A percentile compares a stretch with the other conserved stretches of the same genome.
Conservation (phyloP, 2,113 vertebrate species). For the Nerophis ophidion region DNA sequence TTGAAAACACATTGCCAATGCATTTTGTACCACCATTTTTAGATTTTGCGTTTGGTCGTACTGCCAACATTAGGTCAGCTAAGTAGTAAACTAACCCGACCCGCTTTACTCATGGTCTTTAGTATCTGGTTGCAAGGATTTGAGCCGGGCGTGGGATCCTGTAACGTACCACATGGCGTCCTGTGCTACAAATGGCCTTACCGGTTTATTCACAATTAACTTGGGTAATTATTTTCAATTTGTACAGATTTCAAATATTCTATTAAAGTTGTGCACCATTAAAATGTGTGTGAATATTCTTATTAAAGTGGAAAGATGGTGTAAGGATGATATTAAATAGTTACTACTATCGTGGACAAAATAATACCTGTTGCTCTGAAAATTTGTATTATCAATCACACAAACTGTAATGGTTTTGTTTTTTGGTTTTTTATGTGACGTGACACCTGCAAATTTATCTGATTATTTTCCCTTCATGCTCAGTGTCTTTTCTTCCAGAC, state of each 20-base stretch:
- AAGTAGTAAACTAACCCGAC: conserved; percentile 8
- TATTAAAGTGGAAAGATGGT: too few species aligned
- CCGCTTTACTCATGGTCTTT: conserved; percentile 6
- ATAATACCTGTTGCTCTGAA: too few species aligned
- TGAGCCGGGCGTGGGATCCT: conserved; percentile 63
- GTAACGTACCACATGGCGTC: conserved; percentile 72
- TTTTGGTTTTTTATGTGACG: too few species aligned
- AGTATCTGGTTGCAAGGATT: neutral
- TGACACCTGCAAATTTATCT: too few species aligned
- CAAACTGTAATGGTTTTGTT: too few species aligned
- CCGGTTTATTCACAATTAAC: conserved; percentile 79
- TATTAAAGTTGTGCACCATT: conserved; percentile 94
- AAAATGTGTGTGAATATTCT: conserved; percentile 14
- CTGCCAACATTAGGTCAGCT: conserved; percentile 17
- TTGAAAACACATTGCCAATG: conserved; percentile 57
- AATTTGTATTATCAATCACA: too few species aligned
- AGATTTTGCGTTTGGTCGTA: conserved; percentile 24
- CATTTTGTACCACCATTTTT: conserved; percentile 46
- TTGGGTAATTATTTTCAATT: conserved; percentile 89
- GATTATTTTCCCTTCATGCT: too few species aligned
- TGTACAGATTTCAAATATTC: conserved; percentile 97
- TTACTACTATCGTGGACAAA: too few species aligned
- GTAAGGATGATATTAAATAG: too few species aligned
- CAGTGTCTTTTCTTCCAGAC: too few species aligned
- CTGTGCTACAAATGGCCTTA: conserved; percentile 87